A percentile compares a stretch with the other conserved stretches of the same genome.
Conservation (phyloP, 2,888 invertebrate species). For the Abscondita cerata region DNA sequence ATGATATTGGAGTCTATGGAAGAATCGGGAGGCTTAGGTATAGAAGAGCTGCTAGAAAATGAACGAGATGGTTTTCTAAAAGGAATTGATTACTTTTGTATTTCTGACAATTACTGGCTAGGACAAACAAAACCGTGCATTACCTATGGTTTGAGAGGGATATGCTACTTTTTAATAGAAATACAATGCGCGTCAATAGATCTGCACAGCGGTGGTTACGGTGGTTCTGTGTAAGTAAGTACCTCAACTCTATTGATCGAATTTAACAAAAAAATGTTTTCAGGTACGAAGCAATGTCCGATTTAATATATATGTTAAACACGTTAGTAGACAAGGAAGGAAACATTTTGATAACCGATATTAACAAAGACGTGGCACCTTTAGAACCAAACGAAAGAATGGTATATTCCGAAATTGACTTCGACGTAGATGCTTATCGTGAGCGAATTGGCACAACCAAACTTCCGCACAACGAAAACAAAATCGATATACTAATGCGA, state of each 20-base stretch:
- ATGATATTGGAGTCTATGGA: conserved; percentile 99
- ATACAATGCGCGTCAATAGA: conserved; percentile 90
- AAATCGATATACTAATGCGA: conserved; percentile 86
- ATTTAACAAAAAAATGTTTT: neutral
- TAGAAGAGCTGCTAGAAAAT: conserved; percentile 80
- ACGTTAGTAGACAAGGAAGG: conserved; percentile 87
- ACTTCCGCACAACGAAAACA: conserved; percentile 80
- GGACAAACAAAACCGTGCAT: conserved; percentile 95
- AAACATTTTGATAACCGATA: conserved; percentile 81
- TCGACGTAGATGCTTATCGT: conserved; percentile 81
- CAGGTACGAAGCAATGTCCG: conserved; percentile 87
- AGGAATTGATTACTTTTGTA: conserved; percentile 92
- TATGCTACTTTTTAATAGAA: conserved; percentile 90
- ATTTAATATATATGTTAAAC: conserved; percentile 86
- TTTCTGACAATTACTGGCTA: conserved; percentile 99
- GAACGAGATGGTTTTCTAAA: conserved; percentile 80
- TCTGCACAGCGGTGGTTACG: conserved; percentile 95
- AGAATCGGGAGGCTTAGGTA: conserved; percentile 93
- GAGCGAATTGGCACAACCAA: conserved; percentile 72
- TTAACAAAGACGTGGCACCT: conserved; percentile 82
- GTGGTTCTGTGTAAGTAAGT: conserved; percentile 83
- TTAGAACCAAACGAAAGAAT: conserved; percentile 73
- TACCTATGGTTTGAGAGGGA: conserved; percentile 93
- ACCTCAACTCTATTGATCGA: too few species aligned
- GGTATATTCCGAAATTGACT: conserved; percentile 84